Base-by-base conservation (phyloP, 2,797 vertebrate genomes). In the Onychomys torridus region DNA sequence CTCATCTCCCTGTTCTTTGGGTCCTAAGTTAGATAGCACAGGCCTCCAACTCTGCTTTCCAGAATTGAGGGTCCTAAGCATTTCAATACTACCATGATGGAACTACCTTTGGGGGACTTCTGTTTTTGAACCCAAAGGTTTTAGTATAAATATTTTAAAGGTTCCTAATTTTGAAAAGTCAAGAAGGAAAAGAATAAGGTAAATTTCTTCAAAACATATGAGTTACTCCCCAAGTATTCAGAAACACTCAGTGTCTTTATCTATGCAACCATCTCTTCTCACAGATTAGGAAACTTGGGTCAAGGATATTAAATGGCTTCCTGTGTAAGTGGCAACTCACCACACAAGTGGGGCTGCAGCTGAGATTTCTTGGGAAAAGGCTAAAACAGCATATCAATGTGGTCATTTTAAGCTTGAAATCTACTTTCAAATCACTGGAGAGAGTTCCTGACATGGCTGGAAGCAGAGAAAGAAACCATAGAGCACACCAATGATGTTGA, bases 151-250 rank as follows among this genome's bases (percentile, higher is more conserved):
- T 84, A 83, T 43, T 93, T 95, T 89, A 43, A 78, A 63, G 16
- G 65, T 96, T 75, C 37, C 87, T 89, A 73, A 91, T 89, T 95
- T 96, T 87, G 34, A 96, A 87, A 96, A 90, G 37, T 76, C 67
- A 93, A 89, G 21, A 94, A 92, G 57, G 73, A 95, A 96, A 90
- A 34, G 9, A 89, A 67, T 79, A 84, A 65, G 13, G 59, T 34
- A 40, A 40, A 37, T 71, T 89, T 91, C 57, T 76, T 67, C 2
- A 8, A 85, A 77, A 71, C 16, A 32, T 57, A 57, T 25, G 11
- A 37, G 14, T 25, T 91, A 61, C n/a, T 79, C 55, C 21, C 57
- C 49, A 67, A 83, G 52, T 52, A 1, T 77, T 83, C 40, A 92
- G 49, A 90, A 27, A 76, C 12, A 9, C 9, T 75, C n/a, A 4